phyloP scores from a whole-genome alignment of 2,888 invertebrate genomes.

The Quadroppia sp. region DNA sequence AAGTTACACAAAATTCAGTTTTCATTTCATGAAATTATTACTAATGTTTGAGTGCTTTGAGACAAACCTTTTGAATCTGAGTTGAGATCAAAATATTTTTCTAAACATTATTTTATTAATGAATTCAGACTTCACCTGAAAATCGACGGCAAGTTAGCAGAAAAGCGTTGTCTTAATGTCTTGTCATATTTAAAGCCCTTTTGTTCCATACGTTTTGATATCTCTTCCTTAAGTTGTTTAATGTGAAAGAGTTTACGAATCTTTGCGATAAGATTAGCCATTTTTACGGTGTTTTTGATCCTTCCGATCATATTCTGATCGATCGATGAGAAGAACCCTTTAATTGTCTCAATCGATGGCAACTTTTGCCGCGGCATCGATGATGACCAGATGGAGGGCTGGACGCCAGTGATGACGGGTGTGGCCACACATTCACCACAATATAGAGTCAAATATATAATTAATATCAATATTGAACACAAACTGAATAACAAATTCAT shows the following conservation, averaged over 20 bases:
- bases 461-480: not conserved
- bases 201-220: not conserved
- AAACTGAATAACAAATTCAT: not conserved
- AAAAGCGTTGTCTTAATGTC: not conserved
- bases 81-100: too few relatives aligned
- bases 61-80: too few relatives aligned
- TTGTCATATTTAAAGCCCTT: not conserved
- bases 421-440: not conserved
- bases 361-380: not conserved
- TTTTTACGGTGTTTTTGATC: not conserved
- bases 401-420: not conserved
- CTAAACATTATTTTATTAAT: too few relatives aligned
- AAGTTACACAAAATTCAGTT: too few relatives aligned
- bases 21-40: too few relatives aligned
- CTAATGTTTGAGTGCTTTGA: too few relatives aligned
- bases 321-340: not conserved
- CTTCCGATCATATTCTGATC: not conserved
- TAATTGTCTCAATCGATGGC: not conserved
- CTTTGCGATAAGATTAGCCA: not conserved
- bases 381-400: not conserved
- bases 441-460: not conserved
- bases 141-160: not conserved
- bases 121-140: not conserved
- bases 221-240: not conserved
- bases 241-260: not conserved